Conservation (phyloP, 2,888 invertebrate genomes). For the Trisateles emortualis region DNA sequence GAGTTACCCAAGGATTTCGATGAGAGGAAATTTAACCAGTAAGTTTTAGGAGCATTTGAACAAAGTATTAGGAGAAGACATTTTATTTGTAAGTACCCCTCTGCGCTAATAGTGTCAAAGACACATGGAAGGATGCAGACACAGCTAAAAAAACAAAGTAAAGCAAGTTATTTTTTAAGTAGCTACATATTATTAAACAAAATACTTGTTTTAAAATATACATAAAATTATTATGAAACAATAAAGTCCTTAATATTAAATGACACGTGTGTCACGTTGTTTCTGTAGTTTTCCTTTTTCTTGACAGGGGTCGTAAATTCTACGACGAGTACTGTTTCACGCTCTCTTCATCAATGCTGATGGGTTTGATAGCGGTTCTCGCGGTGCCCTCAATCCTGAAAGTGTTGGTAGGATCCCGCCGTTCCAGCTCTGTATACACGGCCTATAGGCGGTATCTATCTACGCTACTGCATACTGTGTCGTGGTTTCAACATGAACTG, state of each 20-base stretch:
- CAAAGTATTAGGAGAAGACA: no score
- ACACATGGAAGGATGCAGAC: no score
- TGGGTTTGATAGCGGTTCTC: conserved; percentile 92
- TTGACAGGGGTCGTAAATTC: conserved; percentile 90
- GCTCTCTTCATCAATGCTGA: conserved; percentile 90
- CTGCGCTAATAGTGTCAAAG: no score
- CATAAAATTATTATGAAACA: no score
- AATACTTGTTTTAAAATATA: no score
- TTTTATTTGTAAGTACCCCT: no score
- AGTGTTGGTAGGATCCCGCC: conserved; percentile 90
- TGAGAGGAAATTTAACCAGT: conserved; percentile 89
- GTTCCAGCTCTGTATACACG: conserved; percentile 89
- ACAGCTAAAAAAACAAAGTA: no score
- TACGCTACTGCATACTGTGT: conserved; percentile 91
- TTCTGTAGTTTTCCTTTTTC: neutral
- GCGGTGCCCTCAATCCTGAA: conserved; percentile 91
- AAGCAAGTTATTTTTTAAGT: no score
- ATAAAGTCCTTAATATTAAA: no score
- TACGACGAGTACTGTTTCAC: conserved; percentile 90
- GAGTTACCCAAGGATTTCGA: conserved; percentile 90
- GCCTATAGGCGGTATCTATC: conserved; percentile 93
- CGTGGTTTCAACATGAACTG: conserved; percentile 93
- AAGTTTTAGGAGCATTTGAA: no score
- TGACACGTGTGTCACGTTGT: no score
- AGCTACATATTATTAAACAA: no score